Base-by-base conservation (phyloP, 2,113 vertebrate genomes). In the Brachypteracias leptosomus region DNA sequence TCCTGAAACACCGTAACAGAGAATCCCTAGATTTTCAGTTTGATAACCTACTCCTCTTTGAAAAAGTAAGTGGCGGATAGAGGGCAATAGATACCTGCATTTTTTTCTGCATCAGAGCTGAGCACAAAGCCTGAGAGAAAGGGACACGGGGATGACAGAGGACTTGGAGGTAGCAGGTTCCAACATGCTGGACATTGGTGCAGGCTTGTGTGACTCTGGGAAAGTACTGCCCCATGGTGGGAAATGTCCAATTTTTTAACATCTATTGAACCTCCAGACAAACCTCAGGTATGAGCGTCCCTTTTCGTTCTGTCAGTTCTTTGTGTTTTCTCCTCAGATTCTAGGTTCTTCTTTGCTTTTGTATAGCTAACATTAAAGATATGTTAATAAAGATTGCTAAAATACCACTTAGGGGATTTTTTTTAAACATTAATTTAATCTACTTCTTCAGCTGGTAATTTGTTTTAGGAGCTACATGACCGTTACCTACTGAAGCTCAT, bases 321-420 rank as follows among this genome's bases (percentile, higher is more conserved):
- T 89, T 62, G 65, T 72, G 35, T 70, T 83, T 92, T 62, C 38
- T 65, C 8, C 51, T 76, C 21, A 44, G 26, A 90, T 54, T 21
- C 57, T 78, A 51, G 16, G 61, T 65, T 7, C 8, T 77, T 52
- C 65, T 72, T 79, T 78, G 13, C 24, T 76, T 81, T 40, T 74
- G 5, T 54, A 86, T 4, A 82, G 25, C 17, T 38, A 58, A 67
- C 57, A 79, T 40, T 63, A 59, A 90, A 88, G 16, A 67, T 20
- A 6, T 21, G 38, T 63, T 63, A 49, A 85, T 74, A 58, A 91
- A 74, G 11, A 62, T n/a, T 71, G 52, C 28, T 71, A 85, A 71
- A 71, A 40, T 74, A 78, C 3, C 4, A 35, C 0, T 0, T 6
- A 78, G 16, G 1, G 2, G 7, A 46, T 52, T 85, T 93, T n/a